Evolutionary conservation across 1,140 invertebrate genomes (phyloP).

Genomic region (Stratiolaelaps scimitus): DNA sequence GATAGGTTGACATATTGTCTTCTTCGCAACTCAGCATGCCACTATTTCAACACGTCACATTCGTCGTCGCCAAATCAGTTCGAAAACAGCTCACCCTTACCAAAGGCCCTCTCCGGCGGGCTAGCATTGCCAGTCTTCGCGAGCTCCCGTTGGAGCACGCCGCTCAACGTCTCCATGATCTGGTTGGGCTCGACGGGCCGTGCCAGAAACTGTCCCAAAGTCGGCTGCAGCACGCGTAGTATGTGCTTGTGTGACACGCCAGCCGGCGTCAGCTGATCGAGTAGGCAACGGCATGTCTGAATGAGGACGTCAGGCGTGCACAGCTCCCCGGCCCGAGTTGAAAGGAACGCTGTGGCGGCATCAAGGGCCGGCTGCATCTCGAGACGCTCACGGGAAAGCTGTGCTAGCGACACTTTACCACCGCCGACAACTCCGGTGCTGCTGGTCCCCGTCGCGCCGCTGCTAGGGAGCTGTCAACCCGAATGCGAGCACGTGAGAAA

Average conservation of each 20-base stretch:
- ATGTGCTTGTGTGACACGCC: conserved; percentile 24
- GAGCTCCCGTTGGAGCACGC: conserved; percentile 4
- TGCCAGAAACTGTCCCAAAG: conserved; percentile 4
- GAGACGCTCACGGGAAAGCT: background rate
- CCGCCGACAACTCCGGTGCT: background rate
- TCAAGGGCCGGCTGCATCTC: conserved; percentile 22
- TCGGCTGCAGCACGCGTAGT: conserved; percentile 8
- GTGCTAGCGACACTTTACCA: background rate
- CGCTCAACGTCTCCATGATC: conserved; percentile 11
- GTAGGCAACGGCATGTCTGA: conserved; percentile 15
- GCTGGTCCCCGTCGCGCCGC: no score
- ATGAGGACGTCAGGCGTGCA: conserved; percentile 20
- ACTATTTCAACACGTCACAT: no score
- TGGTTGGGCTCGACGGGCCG: conserved; percentile 11
- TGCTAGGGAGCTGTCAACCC: no score
- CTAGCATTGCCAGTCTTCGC: background rate
- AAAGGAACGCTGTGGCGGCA: conserved; percentile 13
- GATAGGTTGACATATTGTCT: no score
- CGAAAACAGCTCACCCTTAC: conserved; percentile 3
- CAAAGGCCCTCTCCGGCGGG: background rate
- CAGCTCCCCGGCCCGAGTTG: background rate
- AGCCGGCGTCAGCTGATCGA: conserved; percentile 26
- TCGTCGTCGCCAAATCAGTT: no score
- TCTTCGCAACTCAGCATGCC: no score
- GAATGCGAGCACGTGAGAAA: no score